These are phyloP conservation scores for Mayetiola destructor DNA, from an alignment of 2,888 invertebrate genomes.

Conservation along the genomic window DNA sequence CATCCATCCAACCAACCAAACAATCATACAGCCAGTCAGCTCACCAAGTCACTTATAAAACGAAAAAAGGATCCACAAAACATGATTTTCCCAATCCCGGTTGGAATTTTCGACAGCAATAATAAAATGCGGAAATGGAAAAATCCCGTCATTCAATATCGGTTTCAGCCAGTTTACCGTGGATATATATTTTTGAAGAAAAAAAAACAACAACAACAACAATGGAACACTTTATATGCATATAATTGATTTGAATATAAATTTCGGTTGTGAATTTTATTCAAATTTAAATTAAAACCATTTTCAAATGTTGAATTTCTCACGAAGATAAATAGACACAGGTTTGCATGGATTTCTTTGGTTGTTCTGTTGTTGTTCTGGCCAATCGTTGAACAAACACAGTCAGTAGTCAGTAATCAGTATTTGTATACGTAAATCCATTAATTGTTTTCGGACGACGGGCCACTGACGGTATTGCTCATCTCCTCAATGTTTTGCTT, in stretches of 20 bases:
- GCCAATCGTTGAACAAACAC: no score
- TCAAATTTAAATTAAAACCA: conserved; percentile 15
- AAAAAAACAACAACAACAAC: neutral
- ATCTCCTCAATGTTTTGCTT: neutral
- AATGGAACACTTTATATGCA: conserved; percentile 10
- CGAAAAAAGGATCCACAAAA: neutral
- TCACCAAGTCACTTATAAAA: conserved; percentile 2
- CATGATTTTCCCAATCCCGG: neutral
- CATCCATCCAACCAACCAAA: no score
- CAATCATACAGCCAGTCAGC: no score
- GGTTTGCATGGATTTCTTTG: no score
- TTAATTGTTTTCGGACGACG: no score
- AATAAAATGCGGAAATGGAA: neutral
- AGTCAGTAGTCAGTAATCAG: no score
- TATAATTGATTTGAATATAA: conserved; percentile 14
- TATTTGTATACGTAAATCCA: no score
- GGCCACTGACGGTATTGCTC: no score
- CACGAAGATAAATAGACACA: conserved; percentile 17
- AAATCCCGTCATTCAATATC: no score
- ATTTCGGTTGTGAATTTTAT: conserved; percentile 14
- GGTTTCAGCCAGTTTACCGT: no score
- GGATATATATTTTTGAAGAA: no score
- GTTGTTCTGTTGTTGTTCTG: no score
- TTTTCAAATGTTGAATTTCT: conserved; percentile 16
- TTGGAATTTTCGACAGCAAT: neutral